Evolutionary conservation across 2,888 invertebrate genomes (phyloP), one percentile per base, ranked within the genome.

Genomic region (Tetragonisca angustula): DNA sequence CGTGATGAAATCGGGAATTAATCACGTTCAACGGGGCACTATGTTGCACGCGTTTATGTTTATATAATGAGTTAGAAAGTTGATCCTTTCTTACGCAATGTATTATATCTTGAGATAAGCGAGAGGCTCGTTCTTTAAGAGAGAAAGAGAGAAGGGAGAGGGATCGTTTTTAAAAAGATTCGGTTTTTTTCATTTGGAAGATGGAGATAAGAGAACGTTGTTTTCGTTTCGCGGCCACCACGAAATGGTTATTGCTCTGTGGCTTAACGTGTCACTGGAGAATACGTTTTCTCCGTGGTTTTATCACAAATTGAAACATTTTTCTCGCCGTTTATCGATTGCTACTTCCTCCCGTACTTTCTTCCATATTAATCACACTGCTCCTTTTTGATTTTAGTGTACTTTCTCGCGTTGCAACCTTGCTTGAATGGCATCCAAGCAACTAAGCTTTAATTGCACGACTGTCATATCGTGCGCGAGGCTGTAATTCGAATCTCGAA

Each of bases 31-130:
- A 65, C 5, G 9, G 64, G 52, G 54, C 61, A 68, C 43, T 68
- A 54, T 68, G 61, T 62, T 68, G 71, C 54, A 24, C 24, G 62
- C n/a, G 27, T 19, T 65, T 73, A 50, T 52, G 75, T 62, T 83
- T 76, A 56, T 62, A 61, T 83, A 82, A 82, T 67, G 27, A 32
- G 70, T 43, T 83, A 72, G 83, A 83, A 82, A 83, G 83, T 61
- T 49, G 82, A n/a, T 54, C 19, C 61, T 67, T 71, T 54, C 75
- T 82, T 75, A 82, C 50, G 82, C 71, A 82, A 82, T 59, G 70
- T 27, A 71, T 82, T 67, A 75, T 67, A 73, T 19, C 24, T 9
- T 52, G 32, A 70, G 65, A 52, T 64, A 56, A 56, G 43, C 36
- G n/a, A 49, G 56, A 27, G 43, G 50, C 64, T 43, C 24, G 62